These are phyloP conservation scores for Epinephelus moara DNA, from an alignment of 2,113 vertebrate genomes.

Conservation along the genomic window DNA sequence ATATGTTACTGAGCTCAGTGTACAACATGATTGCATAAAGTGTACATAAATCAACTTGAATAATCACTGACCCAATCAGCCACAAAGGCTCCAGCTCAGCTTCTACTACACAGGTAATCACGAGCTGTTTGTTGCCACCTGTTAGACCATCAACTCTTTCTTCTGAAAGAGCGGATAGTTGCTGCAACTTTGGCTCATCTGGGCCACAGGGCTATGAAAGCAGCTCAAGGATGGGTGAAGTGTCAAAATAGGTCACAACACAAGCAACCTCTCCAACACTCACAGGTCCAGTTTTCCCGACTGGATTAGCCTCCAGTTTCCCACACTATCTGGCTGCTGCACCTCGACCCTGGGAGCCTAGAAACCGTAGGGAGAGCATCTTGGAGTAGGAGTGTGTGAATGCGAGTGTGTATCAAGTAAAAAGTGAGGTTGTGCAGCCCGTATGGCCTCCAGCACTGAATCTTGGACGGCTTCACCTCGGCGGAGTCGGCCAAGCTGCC, in stretches of 20 bases:
- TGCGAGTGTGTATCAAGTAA: slow-evolving; percentile 16
- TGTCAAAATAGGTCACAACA: slow-evolving; percentile 65
- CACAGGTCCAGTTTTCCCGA: slow-evolving; percentile 40
- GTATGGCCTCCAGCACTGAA: slow-evolving; percentile 39
- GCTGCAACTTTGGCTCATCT: slow-evolving; percentile 41
- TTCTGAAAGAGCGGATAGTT: neutral
- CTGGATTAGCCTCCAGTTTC: slow-evolving; percentile 40
- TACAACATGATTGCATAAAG: slow-evolving; percentile 50
- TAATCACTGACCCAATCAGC: slow-evolving; percentile 58
- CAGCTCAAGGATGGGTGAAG: slow-evolving; percentile 6
- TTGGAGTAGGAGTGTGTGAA: slow-evolving; percentile 23
- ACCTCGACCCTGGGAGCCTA: slow-evolving; percentile 30
- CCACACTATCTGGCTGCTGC: slow-evolving; percentile 47
- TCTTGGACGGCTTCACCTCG: slow-evolving; percentile 61
- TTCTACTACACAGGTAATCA: slow-evolving; percentile 12
- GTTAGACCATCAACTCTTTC: slow-evolving; percentile 1
- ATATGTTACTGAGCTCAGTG: slow-evolving; percentile 32
- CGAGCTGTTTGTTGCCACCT: neutral
- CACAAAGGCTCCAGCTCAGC: slow-evolving; percentile 1
- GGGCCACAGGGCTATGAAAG: slow-evolving; percentile 44
- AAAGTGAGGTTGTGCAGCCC: slow-evolving; percentile 46
- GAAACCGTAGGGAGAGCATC: slow-evolving; percentile 28
- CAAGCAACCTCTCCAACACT: slow-evolving; percentile 30
- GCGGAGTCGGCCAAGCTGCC: slow-evolving; percentile 49
- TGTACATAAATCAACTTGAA: slow-evolving; percentile 55